A percentile compares a stretch with the other conserved stretches of the same genome.
These are phyloP conservation scores for Sphaeramia orbicularis DNA, from an alignment of 2,797 vertebrate species.

Conservation along the genomic window DNA sequence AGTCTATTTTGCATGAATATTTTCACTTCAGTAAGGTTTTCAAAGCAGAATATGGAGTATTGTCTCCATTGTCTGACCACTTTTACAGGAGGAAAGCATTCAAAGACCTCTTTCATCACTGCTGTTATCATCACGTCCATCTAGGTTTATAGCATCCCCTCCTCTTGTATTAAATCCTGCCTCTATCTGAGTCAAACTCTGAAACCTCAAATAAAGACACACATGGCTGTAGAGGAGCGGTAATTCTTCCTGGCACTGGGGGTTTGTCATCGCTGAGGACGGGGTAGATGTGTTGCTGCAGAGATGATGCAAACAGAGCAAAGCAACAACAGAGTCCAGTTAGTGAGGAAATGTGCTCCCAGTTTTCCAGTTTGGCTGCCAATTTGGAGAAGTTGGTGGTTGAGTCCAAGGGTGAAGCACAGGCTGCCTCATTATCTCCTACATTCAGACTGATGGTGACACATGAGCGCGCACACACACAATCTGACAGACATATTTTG, in stretches of 20 bases:
- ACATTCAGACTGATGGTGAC: conserved; percentile 45
- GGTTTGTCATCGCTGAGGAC: conserved; percentile 22
- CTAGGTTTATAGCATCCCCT: conserved; percentile 18
- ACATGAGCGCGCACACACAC: conserved; percentile 1
- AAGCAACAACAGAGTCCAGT: conserved; percentile 24
- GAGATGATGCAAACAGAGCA: conserved; percentile 15
- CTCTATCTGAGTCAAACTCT: conserved; percentile 33
- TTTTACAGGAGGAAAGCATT: too few relatives aligned
- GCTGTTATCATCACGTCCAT: background rate
- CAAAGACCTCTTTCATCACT: too few relatives aligned
- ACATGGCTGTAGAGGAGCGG: background rate
- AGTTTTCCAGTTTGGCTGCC: conserved; percentile 51
- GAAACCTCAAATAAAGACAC: conserved; percentile 32
- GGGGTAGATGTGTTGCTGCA: conserved; percentile 11
- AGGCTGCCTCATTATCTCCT: conserved; percentile 63
- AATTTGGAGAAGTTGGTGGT: conserved; percentile 31
- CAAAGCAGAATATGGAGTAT: too few relatives aligned
- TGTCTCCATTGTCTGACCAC: too few relatives aligned
- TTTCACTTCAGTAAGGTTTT: too few relatives aligned
- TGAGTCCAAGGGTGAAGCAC: conserved; percentile 45
- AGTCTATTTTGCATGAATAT: too few relatives aligned
- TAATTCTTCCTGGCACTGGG: conserved; percentile 11
- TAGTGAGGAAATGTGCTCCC: conserved; percentile 18
- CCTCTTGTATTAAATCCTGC: conserved; percentile 24
- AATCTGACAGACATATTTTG: conserved; percentile 11